Base-by-base conservation (phyloP, 2,888 invertebrate genomes). In the Horisme vitalbata region DNA sequence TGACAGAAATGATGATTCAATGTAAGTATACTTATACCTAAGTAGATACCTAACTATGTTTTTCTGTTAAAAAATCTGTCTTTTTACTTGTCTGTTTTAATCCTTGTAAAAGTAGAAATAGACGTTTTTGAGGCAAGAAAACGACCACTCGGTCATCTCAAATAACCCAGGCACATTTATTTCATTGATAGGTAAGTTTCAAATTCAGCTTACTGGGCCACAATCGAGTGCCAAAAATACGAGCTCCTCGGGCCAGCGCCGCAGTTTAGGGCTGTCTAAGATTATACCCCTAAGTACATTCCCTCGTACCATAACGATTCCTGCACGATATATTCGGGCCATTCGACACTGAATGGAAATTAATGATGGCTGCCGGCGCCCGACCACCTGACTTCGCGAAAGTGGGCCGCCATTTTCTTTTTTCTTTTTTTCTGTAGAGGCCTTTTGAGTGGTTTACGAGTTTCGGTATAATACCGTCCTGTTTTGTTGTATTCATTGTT, bases 291-390 rank as follows among this genome's bases (percentile, higher is more conserved):
- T 48, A 46, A 56, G 51, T 56, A 59, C 46, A 38, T 52, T 49
- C 51, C 32, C 49, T 35, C 47, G 53, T 52, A 43, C 47, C 41
- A 44, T 47, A 55, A 45, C 57, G 52, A 57, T 55, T 55, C 53
- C 37, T 20, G 36, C 43, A 34, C 57, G 57, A 60, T 60, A 58
- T 57, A 60, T 60, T 44, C 50, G 38, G 54, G 52, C 57, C 44
- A 59, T 61, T 61, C 77, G 75, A 68, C 74, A 72, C 71, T 82
- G 83, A 84, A 84, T 84, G 72, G 81, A 81, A 84, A 84, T 84
- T 84, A 83, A 85, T 85, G 85, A 80, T 73, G 73, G 79, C 70
- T 62, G 68, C 70, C 67, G 66, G 55, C 64, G 65, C 60, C 51
- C 63, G 68, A 71, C 76, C 83, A 84, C 84, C 84, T 84, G 83